phyloP scores from a whole-genome alignment of 1,140 invertebrate genomes.

The Philotrypesis tridentata region DNA sequence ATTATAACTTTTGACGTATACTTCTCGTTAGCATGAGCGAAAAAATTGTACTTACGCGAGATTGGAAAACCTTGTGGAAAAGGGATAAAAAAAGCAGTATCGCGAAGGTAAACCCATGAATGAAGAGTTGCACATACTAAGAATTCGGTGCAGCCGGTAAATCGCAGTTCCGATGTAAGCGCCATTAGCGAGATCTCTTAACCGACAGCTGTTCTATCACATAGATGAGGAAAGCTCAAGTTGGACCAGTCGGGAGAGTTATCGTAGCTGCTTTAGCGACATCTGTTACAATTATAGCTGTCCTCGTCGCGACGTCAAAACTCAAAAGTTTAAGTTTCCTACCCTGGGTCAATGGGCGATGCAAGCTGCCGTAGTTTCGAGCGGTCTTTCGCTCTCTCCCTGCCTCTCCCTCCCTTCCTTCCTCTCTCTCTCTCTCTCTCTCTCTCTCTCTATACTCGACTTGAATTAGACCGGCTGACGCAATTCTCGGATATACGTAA shows the following conservation, averaged over 20 bases:
- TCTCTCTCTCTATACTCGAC: background rate
- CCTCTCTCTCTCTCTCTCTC: no score
- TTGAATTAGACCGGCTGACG: background rate
- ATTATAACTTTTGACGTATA: no score
- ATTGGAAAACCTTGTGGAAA: no score
- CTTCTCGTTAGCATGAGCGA: no score
- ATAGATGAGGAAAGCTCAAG: background rate
- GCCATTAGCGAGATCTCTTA: conserved; percentile 18
- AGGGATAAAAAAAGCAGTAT: no score
- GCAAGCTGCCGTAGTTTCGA: background rate
- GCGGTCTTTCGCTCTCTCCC: background rate
- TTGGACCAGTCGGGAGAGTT: background rate
- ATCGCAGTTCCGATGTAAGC: conserved; percentile 3
- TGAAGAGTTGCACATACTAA: no score
- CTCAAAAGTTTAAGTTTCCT: conserved; percentile 2
- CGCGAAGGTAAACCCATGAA: no score
- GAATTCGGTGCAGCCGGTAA: no score
- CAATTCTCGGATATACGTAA: background rate
- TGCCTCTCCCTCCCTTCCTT: no score
- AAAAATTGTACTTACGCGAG: no score
- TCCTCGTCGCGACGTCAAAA: conserved; percentile 19
- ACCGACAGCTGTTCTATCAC: background rate
- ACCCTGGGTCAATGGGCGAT: background rate
- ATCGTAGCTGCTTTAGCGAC: conserved; percentile 10
- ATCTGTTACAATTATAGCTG: conserved; percentile 39